Base-by-base conservation (phyloP, 2,797 vertebrate genomes). In the Galago senegalensis region DNA sequence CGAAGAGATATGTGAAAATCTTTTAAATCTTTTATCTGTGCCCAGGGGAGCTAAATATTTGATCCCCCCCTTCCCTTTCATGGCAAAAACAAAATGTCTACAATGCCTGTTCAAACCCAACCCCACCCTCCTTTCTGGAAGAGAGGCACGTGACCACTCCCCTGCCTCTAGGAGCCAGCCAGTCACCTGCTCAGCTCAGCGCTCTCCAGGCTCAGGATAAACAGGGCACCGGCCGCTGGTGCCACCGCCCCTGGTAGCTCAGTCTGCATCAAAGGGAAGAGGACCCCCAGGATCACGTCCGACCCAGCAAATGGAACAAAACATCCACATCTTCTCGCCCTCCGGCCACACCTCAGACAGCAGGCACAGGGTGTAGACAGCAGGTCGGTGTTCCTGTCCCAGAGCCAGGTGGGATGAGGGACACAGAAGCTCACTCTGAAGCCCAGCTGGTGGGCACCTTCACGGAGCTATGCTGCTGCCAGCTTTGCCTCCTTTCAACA, bases 281-380 rank as follows among this genome's bases (percentile, higher is more conserved):
- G 96, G 96, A 96, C 93, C 95, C 97, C 93, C 43, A 73, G 91
- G 80, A 75, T 87, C 49, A 43, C 31, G 18, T 80, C 31, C 27
- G 67, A 43, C 67, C 37, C 67, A 31, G 6, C 31, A 10, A 86
- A 60, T 56, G 8, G 16, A 96, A 89, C 0, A 0, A 0, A 29
- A 90, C 58, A n/a, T 70, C 81, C 16, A 14, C 13, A 56, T 14
- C 27, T 53, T 80, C 69, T 89, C 73, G 4, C 0, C 86, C 0
- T 1, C 2, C 43, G n/a, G 92, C 91, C 81, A 76, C 69, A 16
- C 83, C 7, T 82, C 21, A 56, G 95, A 95, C 96, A 87, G 12
- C 80, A 2, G 4, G 87, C 95, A 49, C 91, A 82, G 79, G 0
- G 4, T 12, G 34, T 87, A 61, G 13, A 0, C 20, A 18, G 63